Evolutionary conservation across 2,797 vertebrate species (phyloP).

Genomic region (Carduelis carduelis): DNA sequence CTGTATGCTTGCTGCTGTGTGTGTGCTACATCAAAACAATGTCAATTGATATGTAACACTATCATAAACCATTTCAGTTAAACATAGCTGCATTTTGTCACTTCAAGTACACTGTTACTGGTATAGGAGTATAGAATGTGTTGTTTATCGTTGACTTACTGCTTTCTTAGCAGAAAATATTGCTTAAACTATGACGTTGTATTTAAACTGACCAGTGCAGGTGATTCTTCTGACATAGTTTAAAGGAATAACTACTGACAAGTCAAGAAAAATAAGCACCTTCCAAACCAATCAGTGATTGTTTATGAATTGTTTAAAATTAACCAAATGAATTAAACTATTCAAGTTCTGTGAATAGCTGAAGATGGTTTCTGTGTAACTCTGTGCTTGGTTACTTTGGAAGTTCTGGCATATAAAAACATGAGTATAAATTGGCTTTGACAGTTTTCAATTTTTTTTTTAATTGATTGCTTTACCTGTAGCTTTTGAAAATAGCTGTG

Average conservation of each 20-base stretch:
- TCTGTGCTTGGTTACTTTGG: not conserved
- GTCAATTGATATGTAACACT: not conserved
- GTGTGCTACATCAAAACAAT: not conserved
- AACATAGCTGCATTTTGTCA: not conserved
- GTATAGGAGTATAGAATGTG: not conserved
- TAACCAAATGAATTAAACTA: not conserved
- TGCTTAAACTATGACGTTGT: not conserved
- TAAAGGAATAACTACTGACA: not conserved
- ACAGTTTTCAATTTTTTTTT: not conserved
- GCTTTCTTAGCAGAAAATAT: not conserved
- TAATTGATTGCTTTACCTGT: not conserved
- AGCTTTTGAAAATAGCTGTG: not conserved
- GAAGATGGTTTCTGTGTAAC: not conserved
- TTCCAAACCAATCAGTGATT: not conserved
- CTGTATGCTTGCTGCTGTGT: not conserved
- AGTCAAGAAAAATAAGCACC: not conserved
- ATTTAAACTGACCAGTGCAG: not conserved
- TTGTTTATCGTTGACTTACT: not conserved
- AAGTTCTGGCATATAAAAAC: not conserved
- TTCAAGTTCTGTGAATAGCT: not conserved
- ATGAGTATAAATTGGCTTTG: not conserved
- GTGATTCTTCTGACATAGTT: not conserved
- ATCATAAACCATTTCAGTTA: not conserved
- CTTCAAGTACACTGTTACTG: not conserved
- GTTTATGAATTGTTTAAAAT: not conserved